Percentiles rank a stretch among this genome's conserved stretches.
phyloP scores from a whole-genome alignment of 2,113 vertebrate species.

The Oreochromis tanganicae region DNA sequence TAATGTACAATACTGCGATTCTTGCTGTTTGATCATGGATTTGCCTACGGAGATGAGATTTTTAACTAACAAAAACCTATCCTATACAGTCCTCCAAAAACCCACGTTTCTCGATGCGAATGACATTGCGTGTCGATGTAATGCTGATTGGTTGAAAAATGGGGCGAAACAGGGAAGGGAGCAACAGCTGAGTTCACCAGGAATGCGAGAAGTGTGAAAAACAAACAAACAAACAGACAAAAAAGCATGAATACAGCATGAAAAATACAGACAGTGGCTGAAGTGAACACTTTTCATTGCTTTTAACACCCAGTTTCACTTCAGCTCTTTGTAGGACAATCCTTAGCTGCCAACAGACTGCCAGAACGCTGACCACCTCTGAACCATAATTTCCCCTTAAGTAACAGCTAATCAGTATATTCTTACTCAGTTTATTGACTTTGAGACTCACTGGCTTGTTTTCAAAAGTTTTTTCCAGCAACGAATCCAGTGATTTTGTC shows the following conservation, averaged over 20 bases:
- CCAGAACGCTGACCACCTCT: neutral
- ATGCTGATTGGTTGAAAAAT: neutral
- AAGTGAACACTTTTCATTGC: neutral
- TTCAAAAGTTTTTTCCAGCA: neutral
- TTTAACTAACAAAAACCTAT: neutral
- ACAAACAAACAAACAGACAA: neutral
- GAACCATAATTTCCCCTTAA: neutral
- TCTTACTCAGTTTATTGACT: neutral
- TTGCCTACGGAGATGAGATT: neutral
- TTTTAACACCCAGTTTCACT: neutral
- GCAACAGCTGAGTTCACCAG: neutral
- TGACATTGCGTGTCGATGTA: accelerated
- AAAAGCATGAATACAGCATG: accelerated
- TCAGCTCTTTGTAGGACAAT: accelerated
- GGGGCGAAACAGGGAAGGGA: accelerated
- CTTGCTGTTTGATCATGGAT: neutral
- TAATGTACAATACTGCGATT: neutral
- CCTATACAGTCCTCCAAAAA: neutral
- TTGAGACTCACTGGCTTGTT: neutral
- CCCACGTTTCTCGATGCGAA: accelerated
- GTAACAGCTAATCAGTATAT: neutral
- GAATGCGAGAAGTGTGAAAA: neutral
- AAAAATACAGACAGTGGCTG: neutral
- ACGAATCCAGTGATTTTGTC: neutral
- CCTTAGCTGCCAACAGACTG: neutral